A percentile compares a stretch with the other conserved stretches of the same genome.
Conservation (phyloP, 1,140 invertebrate genomes). For the Armadillidium nasatum region DNA sequence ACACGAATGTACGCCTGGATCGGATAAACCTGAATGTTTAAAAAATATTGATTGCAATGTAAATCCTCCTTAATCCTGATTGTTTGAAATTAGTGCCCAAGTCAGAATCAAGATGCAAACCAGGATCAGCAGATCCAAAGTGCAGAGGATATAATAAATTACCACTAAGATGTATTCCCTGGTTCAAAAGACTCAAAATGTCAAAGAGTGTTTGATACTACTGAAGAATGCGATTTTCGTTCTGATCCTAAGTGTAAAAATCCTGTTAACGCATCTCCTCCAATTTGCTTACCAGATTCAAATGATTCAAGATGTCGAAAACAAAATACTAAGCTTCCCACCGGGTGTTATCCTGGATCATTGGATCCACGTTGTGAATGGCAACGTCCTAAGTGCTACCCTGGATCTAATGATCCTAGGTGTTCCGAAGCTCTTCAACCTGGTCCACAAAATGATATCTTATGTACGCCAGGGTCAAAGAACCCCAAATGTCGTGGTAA, state of each 20-base stretch:
- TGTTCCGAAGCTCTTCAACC: slow-evolving; percentile 28
- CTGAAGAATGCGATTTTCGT: no score
- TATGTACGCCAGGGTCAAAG: slow-evolving; percentile 12
- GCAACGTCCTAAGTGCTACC: slow-evolving; percentile 21
- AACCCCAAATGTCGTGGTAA: no score
- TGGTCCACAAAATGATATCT: neutral
- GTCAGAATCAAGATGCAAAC: neutral
- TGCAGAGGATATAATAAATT: neutral
- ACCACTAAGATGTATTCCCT: slow-evolving; percentile 32
- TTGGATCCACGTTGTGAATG: slow-evolving; percentile 31
- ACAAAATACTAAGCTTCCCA: neutral
- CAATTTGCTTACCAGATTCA: slow-evolving; percentile 16
- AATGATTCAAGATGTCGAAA: slow-evolving; percentile 38
- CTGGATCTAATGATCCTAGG: slow-evolving; percentile 27
- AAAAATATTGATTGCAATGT: neutral
- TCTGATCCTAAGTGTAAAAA: no score
- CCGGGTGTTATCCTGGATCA: slow-evolving; percentile 27
- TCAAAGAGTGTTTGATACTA: no score
- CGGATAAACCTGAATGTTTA: slow-evolving; percentile 28
- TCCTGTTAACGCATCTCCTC: slow-evolving; percentile 20
- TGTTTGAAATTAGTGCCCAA: neutral
- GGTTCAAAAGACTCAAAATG: slow-evolving; percentile 37
- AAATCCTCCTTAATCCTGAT: neutral
- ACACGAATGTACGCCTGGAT: slow-evolving; percentile 24
- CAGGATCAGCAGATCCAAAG: neutral